These are phyloP conservation scores for Leptobrachium leishanense DNA, from an alignment of 2,113 vertebrate genomes.

Conservation along the genomic window DNA sequence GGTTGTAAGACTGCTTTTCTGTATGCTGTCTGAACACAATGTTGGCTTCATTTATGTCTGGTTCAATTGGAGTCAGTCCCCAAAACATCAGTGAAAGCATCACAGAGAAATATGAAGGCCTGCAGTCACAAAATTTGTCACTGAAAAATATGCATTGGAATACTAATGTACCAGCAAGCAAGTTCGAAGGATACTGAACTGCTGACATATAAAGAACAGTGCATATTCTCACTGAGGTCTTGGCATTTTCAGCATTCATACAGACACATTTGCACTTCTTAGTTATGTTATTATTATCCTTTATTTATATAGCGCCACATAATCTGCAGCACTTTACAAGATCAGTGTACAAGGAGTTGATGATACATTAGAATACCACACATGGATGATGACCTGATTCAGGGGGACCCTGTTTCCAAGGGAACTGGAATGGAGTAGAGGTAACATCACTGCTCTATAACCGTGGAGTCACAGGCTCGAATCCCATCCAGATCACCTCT, in stretches of 20 bases:
- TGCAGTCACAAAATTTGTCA: slow-evolving; percentile 30
- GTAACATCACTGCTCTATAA: no score
- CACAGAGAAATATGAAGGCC: slow-evolving; percentile 54
- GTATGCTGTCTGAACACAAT: slow-evolving; percentile 51
- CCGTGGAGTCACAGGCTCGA: no score
- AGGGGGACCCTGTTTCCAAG: no score
- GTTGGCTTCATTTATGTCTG: slow-evolving; percentile 40
- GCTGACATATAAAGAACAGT: background rate
- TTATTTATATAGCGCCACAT: no score
- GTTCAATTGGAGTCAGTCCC: slow-evolving; percentile 59
- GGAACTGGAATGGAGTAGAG: no score
- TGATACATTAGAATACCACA: no score
- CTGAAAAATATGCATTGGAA: slow-evolving; percentile 32
- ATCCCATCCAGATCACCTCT: no score
- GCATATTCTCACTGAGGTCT: background rate
- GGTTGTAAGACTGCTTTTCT: slow-evolving; percentile 50
- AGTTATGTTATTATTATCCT: background rate
- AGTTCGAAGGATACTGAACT: background rate
- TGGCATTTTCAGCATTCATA: slow-evolving; percentile 5
- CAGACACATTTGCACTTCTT: background rate
- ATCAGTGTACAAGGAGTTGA: no score
- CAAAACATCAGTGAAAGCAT: slow-evolving; percentile 58
- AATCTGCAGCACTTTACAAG: no score
- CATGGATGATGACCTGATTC: no score
- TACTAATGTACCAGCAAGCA: slow-evolving; percentile 16